Percentiles rank a stretch among this genome's conserved stretches.
Conservation (phyloP, 2,888 invertebrate species). For the Hedya salicella region DNA sequence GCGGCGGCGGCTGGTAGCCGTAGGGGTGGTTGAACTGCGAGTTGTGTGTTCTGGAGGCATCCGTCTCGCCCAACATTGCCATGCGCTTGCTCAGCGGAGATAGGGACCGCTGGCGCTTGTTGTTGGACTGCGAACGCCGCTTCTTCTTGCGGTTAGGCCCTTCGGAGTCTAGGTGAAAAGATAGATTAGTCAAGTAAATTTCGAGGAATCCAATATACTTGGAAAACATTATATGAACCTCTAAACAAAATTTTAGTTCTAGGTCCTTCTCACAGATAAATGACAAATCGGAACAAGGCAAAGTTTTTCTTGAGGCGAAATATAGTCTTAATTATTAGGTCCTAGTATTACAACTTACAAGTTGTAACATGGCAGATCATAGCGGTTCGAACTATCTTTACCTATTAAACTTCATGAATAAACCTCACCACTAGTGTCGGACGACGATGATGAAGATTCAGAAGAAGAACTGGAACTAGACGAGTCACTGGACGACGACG, state of each 20-base stretch:
- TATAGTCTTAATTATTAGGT: too few relatives aligned
- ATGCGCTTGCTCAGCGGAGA: slow-evolving; percentile 94
- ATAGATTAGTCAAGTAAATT: not conserved
- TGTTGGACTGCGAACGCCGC: slow-evolving; percentile 82
- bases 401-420: not conserved
- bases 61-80: slow-evolving; percentile 88
- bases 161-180: slow-evolving; percentile 74
- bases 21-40: slow-evolving; percentile 90
- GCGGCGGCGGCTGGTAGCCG: slow-evolving; percentile 85
- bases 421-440: slow-evolving; percentile 81
- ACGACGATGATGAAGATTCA: slow-evolving; percentile 85
- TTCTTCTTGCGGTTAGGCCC: slow-evolving; percentile 85
- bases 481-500: slow-evolving; percentile 88
- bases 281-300: too few relatives aligned
- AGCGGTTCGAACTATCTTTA: too few relatives aligned
- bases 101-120: slow-evolving; percentile 88
- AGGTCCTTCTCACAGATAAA: too few relatives aligned
- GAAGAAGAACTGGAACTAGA: slow-evolving; percentile 87
- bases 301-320: too few relatives aligned
- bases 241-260: too few relatives aligned
- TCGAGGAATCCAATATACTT: too few relatives aligned
- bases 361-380: too few relatives aligned
- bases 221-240: too few relatives aligned
- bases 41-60: slow-evolving; percentile 79
- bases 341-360: too few relatives aligned